Evolutionary conservation across 2,888 invertebrate species (phyloP).

Genomic region (Eudemis profundana): DNA sequence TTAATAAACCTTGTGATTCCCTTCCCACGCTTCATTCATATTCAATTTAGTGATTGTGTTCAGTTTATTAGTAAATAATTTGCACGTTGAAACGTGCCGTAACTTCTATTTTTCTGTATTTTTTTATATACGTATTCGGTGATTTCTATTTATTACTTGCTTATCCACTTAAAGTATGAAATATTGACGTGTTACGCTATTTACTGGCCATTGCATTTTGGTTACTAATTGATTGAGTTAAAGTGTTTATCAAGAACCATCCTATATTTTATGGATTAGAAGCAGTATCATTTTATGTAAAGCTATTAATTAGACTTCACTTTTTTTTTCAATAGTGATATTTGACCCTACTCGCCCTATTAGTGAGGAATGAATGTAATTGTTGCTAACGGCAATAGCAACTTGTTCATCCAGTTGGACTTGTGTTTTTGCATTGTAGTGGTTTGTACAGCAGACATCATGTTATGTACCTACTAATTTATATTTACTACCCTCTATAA

Average conservation of each 20-base stretch:
- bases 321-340: not conserved
- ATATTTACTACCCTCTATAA: too few relatives aligned
- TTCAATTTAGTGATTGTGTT: slow-evolving; percentile 1
- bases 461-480: slow-evolving; percentile 2
- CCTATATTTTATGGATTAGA: not conserved
- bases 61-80: not conserved
- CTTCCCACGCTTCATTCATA: not conserved
- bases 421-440: slow-evolving; percentile 20
- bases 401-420: slow-evolving; percentile 23
- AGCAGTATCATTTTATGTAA: not conserved
- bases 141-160: not conserved
- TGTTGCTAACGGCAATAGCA: slow-evolving; percentile 25
- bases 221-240: too few relatives aligned
- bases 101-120: not conserved
- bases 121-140: slow-evolving; percentile 1
- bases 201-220: too few relatives aligned
- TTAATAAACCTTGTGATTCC: slow-evolving; percentile 10
- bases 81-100: not conserved
- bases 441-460: slow-evolving; percentile 4
- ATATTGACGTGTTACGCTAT: too few relatives aligned
- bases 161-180: too few relatives aligned
- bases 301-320: not conserved
- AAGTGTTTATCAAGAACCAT: too few relatives aligned
- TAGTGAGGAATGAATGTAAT: slow-evolving; percentile 26
- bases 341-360: slow-evolving; percentile 9